A percentile compares a stretch with the other conserved stretches of the same genome.
Evolutionary conservation across 2,888 invertebrate genomes (phyloP).

Genomic region (Pammene fasciana): DNA sequence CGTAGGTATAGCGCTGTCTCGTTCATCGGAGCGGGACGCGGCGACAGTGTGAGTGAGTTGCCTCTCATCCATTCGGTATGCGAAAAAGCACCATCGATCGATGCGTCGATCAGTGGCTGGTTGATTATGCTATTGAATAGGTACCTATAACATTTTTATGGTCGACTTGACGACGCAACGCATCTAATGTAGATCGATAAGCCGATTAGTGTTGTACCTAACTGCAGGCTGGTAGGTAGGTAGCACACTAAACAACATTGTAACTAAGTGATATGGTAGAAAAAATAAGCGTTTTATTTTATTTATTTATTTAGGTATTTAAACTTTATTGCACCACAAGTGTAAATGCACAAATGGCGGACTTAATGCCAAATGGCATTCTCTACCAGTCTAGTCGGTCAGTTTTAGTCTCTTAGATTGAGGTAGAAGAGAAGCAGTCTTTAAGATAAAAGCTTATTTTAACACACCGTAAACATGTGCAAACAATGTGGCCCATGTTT

Average conservation of each 20-base stretch:
- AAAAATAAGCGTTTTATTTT: background rate
- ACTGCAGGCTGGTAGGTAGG: background rate
- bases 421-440: too few relatives aligned
- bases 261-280: background rate
- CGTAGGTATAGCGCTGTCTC: too few relatives aligned
- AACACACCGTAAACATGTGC: background rate
- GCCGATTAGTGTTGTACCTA: background rate
- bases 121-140: background rate
- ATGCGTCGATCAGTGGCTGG: background rate
- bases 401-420: too few relatives aligned
- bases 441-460: background rate
- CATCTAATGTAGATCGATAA: background rate
- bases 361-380: too few relatives aligned
- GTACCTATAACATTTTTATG: background rate
- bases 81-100: background rate
- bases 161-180: background rate
- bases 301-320: too few relatives aligned
- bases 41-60: too few relatives aligned
- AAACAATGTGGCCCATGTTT: conserved; percentile 5
- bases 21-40: too few relatives aligned
- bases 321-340: too few relatives aligned
- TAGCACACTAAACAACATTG: background rate
- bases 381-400: too few relatives aligned
- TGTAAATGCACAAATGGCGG: too few relatives aligned
- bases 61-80: too few relatives aligned